These are phyloP conservation scores for Argyrosomus regius DNA, from an alignment of 2,797 vertebrate species.

Conservation along the genomic window DNA sequence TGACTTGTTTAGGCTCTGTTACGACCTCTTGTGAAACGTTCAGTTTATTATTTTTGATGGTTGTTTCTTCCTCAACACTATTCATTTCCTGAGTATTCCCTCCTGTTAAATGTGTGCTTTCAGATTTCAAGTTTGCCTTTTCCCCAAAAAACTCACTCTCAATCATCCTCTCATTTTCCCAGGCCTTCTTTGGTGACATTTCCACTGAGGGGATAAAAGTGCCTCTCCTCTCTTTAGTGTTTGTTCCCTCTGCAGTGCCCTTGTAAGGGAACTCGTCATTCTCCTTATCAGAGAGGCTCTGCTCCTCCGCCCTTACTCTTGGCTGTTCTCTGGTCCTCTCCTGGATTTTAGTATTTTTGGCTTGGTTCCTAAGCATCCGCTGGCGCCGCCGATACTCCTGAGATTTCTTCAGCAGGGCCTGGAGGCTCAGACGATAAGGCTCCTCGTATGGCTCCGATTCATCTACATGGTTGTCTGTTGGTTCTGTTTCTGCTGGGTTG, in stretches of 20 bases:
- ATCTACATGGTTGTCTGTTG: conserved; percentile 12
- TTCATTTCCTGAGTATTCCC: conserved; percentile 2
- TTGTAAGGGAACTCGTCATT: conserved; percentile 80
- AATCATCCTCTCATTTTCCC: conserved; percentile 30
- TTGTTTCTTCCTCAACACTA: conserved; percentile 26
- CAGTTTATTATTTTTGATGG: conserved; percentile 54
- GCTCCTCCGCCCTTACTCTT: conserved; percentile 61
- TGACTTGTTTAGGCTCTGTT: conserved; percentile 18
- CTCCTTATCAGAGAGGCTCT: conserved; percentile 91
- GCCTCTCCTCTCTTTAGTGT: conserved; percentile 59
- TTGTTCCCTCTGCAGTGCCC: conserved; percentile 58
- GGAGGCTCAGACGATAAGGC: conserved; percentile 89
- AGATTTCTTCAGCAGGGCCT: conserved; percentile 94
- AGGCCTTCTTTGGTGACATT: conserved; percentile 47
- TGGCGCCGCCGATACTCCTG: conserved; percentile 89
- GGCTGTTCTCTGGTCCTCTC: conserved; percentile 64
- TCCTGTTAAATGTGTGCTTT: conserved; percentile 25
- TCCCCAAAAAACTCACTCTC: conserved; percentile 13
- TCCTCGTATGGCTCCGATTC: conserved; percentile 62
- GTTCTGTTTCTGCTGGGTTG: conserved; percentile 30
- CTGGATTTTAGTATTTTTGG: conserved; percentile 72
- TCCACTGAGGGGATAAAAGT: conserved; percentile 21
- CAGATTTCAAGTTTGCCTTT: conserved; percentile 15
- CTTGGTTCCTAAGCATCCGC: conserved; percentile 80
- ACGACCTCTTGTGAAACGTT: conserved; percentile 56